Evolutionary conservation across 1,140 invertebrate genomes (phyloP).

Genomic region (Diorhabda sublineata): DNA sequence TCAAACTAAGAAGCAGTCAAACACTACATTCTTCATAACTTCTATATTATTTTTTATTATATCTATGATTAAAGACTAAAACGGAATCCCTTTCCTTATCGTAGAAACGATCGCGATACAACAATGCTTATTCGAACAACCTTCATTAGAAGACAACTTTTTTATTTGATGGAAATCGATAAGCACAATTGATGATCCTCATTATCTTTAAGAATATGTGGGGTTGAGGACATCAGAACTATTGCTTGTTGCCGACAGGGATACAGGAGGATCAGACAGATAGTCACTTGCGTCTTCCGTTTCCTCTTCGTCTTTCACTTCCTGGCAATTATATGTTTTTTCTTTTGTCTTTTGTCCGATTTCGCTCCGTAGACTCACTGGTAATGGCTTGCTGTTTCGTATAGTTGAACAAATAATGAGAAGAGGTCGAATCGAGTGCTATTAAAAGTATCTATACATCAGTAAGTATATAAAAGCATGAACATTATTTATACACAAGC

Average conservation of each 20-base stretch:
- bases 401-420: constrained; percentile 14
- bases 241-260: neutral
- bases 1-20: too few species aligned
- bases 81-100: too few species aligned
- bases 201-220: neutral
- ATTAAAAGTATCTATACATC: constrained; percentile 10
- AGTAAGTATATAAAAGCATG: constrained; percentile 1
- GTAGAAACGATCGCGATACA: too few species aligned
- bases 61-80: too few species aligned
- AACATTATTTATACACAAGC: neutral
- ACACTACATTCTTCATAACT: too few species aligned
- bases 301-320: constrained; percentile 14
- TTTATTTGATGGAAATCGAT: too few species aligned
- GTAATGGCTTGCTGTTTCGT: neutral
- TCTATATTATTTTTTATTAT: too few species aligned
- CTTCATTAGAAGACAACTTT: too few species aligned
- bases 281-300: constrained; percentile 13
- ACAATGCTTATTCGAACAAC: too few species aligned
- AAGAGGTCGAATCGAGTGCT: constrained; percentile 10
- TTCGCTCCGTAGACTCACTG: constrained; percentile 10
- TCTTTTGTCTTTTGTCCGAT: constrained; percentile 15
- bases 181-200: too few species aligned
- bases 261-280: constrained; percentile 12
- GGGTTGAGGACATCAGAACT: neutral
- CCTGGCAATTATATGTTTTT: constrained; percentile 17